Evolutionary conservation across 2,888 invertebrate genomes (phyloP).

Genomic region (Nymphalis c-album): DNA sequence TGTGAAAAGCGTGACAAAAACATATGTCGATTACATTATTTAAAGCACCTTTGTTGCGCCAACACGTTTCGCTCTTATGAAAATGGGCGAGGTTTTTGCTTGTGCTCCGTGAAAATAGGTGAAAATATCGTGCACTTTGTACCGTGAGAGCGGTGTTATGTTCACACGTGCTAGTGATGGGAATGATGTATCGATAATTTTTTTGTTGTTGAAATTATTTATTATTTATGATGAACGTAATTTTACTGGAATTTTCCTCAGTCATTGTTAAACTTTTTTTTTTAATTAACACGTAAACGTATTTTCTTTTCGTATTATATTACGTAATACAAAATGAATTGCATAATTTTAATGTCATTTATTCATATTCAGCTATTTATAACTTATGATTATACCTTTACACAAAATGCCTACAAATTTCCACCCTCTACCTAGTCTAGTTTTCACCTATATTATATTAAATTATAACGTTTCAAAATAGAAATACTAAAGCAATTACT

Average conservation of each 20-base stretch:
- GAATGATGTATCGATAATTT: conserved; percentile 17
- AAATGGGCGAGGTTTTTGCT: conserved; percentile 59
- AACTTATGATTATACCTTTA: too few species aligned
- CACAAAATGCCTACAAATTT: too few species aligned
- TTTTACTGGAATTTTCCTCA: background rate
- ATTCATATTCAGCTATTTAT: too few species aligned
- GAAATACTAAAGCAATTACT: background rate
- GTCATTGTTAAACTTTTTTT: too few species aligned
- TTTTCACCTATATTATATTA: background rate
- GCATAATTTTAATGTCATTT: too few species aligned
- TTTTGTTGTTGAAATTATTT: conserved; percentile 7
- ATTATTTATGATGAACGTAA: background rate
- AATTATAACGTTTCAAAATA: background rate
- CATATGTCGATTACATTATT: conserved; percentile 56
- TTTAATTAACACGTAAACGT: too few species aligned
- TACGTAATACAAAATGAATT: too few species aligned
- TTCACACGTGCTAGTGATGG: conserved; percentile 56
- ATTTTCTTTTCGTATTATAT: too few species aligned
- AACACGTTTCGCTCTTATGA: conserved; percentile 43
- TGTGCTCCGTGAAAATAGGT: conserved; percentile 67
- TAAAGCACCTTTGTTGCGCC: conserved; percentile 55
- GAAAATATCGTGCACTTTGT: conserved; percentile 65
- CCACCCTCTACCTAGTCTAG: too few species aligned
- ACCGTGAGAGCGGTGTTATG: conserved; percentile 63
- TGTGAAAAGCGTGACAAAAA: conserved; percentile 49